These are phyloP conservation scores for Rhincodon typus DNA, from an alignment of 2,797 vertebrate genomes.

Conservation along the genomic window DNA sequence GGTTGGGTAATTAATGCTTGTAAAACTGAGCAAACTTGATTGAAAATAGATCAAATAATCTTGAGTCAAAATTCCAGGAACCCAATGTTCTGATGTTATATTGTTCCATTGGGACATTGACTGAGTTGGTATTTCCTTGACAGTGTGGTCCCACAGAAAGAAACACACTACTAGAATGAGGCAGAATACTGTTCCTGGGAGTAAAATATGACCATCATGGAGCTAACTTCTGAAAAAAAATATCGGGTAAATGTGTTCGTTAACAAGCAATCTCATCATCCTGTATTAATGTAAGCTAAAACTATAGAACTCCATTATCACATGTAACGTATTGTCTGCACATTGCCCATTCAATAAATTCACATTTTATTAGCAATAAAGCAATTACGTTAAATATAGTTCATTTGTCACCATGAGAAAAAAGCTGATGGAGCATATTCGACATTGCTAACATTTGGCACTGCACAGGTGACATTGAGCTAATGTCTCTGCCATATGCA, in stretches of 20 bases:
- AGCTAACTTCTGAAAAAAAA: not conserved
- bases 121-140: conserved; percentile 17
- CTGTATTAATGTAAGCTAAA: not conserved
- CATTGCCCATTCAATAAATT: not conserved
- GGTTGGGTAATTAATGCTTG: not conserved
- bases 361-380: not conserved
- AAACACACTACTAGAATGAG: not conserved
- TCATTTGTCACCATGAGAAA: not conserved
- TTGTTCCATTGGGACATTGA: not conserved
- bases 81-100: conserved; percentile 16
- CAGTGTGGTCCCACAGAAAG: not conserved
- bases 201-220: not conserved
- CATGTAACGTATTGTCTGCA: not conserved
- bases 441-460: not conserved
- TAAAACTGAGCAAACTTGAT: not conserved
- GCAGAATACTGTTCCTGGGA: not conserved
- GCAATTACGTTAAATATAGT: not conserved
- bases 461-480: not conserved
- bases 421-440: not conserved
- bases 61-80: conserved; percentile 8
- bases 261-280: not conserved
- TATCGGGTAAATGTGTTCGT: not conserved
- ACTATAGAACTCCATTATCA: not conserved
- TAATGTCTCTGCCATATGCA: not conserved
- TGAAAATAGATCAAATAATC: conserved; percentile 15